These are phyloP conservation scores for Pyrgus malvae DNA, from an alignment of 2,888 invertebrate species.

Conservation along the genomic window DNA sequence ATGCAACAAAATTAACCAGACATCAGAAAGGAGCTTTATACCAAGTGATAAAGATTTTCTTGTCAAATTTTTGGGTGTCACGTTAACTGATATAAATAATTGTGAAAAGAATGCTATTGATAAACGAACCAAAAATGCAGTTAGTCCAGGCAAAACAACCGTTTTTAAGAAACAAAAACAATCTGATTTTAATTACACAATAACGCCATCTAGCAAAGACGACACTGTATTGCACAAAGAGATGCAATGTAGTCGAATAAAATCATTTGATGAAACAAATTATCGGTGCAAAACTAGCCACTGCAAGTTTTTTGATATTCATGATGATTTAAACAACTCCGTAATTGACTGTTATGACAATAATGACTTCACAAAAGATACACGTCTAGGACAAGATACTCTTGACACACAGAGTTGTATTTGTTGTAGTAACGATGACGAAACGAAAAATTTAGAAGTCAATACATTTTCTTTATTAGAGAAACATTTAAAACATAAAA, in stretches of 20 bases:
- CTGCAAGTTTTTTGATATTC: not conserved
- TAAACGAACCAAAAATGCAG: not conserved
- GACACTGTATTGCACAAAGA: not conserved
- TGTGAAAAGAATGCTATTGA: not conserved
- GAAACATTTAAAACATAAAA: conserved; percentile 59
- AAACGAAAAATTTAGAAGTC: conserved; percentile 58
- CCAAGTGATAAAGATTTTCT: conserved; percentile 47
- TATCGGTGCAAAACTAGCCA: not conserved
- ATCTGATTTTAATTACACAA: not conserved
- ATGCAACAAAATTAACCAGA: conserved; percentile 3
- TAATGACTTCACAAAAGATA: conserved; percentile 9
- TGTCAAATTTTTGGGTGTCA: conserved; percentile 67
- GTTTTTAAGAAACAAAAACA: not conserved
- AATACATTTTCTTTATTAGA: conserved; percentile 65
- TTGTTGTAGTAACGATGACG: conserved; percentile 51
- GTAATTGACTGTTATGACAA: not conserved
- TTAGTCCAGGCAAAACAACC: not conserved
- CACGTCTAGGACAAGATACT: not conserved
- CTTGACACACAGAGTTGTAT: conserved; percentile 41
- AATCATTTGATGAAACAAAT: not conserved
- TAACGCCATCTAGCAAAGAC: not conserved
- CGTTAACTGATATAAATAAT: conserved; percentile 49
- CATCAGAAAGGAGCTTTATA: conserved; percentile 23
- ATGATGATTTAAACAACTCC: conserved; percentile 16
- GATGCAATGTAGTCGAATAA: not conserved